Evolutionary conservation across 1,140 invertebrate genomes (phyloP), one percentile per base, ranked within the genome.

Genomic region (Centruroides sculpturatus): DNA sequence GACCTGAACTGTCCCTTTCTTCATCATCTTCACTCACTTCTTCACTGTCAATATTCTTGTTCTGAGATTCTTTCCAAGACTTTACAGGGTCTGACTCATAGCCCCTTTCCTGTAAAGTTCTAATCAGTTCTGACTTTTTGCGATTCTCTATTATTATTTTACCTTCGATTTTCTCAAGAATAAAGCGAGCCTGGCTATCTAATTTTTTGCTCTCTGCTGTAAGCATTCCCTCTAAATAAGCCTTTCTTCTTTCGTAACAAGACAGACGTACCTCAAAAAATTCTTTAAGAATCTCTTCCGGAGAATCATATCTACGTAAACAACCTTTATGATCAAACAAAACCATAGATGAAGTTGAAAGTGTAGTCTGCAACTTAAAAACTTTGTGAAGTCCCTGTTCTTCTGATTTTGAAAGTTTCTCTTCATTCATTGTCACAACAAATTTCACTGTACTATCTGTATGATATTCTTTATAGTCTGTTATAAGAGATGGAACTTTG

Each of bases 11-110:
- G 41, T 70, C 71, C 47, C 71, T 70, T 13, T 67, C 69, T 23
- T 67, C 67, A 47, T 72, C 65, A 47, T 74, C 73, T 47, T 73
- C 71, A 11, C 70, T 69, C 46, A 70, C 71, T 56, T 71, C 69
- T 10, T 69, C 63, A 9, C 66, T 56, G n/a, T 46, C 34, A 35
- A 8, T 47, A 63, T 3, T 41, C 3, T 41, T 41, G 3, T 3
- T 41, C 63, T 79, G 76, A 36, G 68, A 64, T 63, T 86, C 79
- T 75, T 97, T 97, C 96, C 96, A 99, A 8, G 83, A 82, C 55
- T 87, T 82, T 0, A 98, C 85, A 0, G 97, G 97, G 80, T 99
- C 97, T 4, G 93, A 84, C 59, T 89, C 86, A 72, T 94, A 99
- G 10, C 89, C 88, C 74, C 82, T 77, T 69, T 84, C 83, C 6